Evolutionary conservation across 2,888 invertebrate species (phyloP).

Genomic region (Buathra laborator): DNA sequence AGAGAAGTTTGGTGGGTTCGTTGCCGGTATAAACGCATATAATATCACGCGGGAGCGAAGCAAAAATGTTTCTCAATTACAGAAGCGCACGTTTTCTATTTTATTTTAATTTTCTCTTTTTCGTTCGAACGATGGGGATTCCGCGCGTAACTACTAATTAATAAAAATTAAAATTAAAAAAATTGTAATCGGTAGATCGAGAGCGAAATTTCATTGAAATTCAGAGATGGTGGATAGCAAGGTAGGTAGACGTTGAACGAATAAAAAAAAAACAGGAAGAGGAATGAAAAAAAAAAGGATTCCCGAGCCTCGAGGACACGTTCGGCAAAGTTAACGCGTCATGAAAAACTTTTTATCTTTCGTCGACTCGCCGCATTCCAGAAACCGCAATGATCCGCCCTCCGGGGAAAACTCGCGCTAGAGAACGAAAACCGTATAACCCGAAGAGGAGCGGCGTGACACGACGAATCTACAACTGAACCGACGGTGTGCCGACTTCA

Average conservation of each 20-base stretch:
- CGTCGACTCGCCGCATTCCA: not conserved
- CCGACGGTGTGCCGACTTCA: not conserved
- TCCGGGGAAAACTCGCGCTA: not conserved
- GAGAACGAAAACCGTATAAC: not conserved
- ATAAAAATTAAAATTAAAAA: not conserved
- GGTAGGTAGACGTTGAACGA: not conserved
- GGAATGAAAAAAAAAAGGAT: not conserved
- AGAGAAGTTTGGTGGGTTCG: not conserved
- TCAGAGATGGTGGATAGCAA: not conserved
- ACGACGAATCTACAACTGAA: constrained; percentile 4
- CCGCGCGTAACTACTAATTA: not conserved
- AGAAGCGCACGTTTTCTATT: constrained; percentile 1
- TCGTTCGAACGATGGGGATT: not conserved
- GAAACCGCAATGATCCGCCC: constrained; percentile 16
- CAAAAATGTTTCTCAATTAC: constrained; percentile 5
- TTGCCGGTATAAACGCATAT: not conserved
- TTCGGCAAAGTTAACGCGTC: not conserved
- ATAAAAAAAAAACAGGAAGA: not conserved
- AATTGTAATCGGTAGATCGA: not conserved
- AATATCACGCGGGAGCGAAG: not conserved
- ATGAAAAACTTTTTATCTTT: constrained; percentile 20
- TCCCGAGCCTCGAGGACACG: not conserved
- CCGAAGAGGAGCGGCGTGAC: not conserved
- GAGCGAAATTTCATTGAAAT: constrained; percentile 12
- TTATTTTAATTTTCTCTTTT: not conserved